phyloP scores from a whole-genome alignment of 2,113 vertebrate species.

The Hydrolagus affinis region DNA sequence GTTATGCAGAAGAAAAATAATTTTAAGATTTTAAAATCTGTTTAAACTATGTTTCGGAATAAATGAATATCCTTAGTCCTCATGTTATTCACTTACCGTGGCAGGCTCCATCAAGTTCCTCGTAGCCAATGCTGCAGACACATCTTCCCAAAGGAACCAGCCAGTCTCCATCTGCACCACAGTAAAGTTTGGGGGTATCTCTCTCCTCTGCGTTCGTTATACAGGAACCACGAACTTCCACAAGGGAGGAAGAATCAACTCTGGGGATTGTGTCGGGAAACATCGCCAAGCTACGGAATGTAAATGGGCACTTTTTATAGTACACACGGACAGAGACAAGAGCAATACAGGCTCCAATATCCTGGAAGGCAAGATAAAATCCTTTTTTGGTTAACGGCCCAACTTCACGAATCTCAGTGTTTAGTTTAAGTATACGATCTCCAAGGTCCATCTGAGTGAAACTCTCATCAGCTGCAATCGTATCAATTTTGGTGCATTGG shows the following conservation, averaged over 20 bases:
- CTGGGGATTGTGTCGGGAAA: constrained; percentile 91
- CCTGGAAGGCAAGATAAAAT: constrained; percentile 89
- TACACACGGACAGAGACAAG: constrained; percentile 86
- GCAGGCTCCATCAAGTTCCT: constrained; percentile 80
- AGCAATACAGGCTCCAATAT: constrained; percentile 90
- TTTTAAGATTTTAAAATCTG: not conserved
- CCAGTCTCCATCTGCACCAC: constrained; percentile 91
- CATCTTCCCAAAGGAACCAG: constrained; percentile 84
- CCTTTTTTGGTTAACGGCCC: constrained; percentile 82
- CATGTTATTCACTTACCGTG: constrained; percentile 59
- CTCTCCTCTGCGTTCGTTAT: constrained; percentile 85
- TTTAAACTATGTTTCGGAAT: not conserved
- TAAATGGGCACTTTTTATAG: constrained; percentile 92
- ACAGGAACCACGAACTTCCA: constrained; percentile 85
- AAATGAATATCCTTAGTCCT: not conserved
- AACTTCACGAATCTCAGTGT: constrained; percentile 87
- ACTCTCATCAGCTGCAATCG: constrained; percentile 89
- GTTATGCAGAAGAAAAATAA: not conserved
- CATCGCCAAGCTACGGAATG: constrained; percentile 77
- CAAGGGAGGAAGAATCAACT: constrained; percentile 86
- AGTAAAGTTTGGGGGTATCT: constrained; percentile 88
- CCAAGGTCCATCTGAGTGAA: constrained; percentile 95
- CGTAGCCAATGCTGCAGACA: constrained; percentile 83
- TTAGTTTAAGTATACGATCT: constrained; percentile 89
- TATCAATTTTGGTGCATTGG: constrained; percentile 86